Conservation (phyloP, 1,140 invertebrate genomes). For the Lycorma delicatula region DNA sequence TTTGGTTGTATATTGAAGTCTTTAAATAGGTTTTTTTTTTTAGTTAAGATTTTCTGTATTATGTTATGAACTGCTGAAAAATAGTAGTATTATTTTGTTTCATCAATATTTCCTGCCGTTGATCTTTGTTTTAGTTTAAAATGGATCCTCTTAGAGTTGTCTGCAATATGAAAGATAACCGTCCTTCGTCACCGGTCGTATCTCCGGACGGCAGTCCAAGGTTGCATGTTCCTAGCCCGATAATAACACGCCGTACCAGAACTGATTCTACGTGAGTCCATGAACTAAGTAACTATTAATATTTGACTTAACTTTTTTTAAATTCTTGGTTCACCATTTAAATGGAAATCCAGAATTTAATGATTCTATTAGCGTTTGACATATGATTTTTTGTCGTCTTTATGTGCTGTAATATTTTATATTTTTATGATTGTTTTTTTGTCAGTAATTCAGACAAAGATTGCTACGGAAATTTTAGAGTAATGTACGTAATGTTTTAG, state of each 20-base stretch:
- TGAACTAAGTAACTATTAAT: slow-evolving; percentile 1
- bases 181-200: neutral
- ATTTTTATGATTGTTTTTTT: neutral
- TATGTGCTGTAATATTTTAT: neutral
- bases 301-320: slow-evolving; percentile 9
- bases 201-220: slow-evolving; percentile 33
- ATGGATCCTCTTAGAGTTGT: neutral
- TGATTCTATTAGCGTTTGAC: no score
- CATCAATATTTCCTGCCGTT: no score
- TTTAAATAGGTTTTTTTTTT: no score
- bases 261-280: slow-evolving; percentile 65
- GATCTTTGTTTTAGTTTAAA: no score
- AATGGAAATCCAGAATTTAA: no score
- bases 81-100: no score
- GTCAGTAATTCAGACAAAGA: neutral
- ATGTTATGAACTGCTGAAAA: no score
- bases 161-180: neutral
- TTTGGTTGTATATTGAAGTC: no score
- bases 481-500: slow-evolving; percentile 3
- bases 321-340: slow-evolving; percentile 8
- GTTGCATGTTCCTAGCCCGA: slow-evolving; percentile 60
- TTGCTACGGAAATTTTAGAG: slow-evolving; percentile 12
- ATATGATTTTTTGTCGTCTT: neutral
- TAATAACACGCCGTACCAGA: slow-evolving; percentile 65
- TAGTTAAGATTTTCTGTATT: no score